Percentiles rank a stretch among this genome's conserved stretches.
phyloP scores from a whole-genome alignment of 1,140 invertebrate species.

The Chironomus tepperi region DNA sequence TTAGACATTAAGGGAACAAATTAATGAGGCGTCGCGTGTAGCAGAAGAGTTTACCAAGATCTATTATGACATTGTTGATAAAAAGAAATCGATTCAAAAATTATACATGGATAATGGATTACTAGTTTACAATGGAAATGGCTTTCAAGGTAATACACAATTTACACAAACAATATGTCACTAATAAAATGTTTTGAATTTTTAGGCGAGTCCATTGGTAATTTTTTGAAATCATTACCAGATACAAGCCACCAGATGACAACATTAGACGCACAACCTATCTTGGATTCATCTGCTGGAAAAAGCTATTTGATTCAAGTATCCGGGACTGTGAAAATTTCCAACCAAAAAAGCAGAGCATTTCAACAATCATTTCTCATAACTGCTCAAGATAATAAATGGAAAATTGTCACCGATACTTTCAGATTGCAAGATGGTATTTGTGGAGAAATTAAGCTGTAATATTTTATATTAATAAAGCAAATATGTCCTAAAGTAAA shows the following conservation, averaged over 20 bases:
- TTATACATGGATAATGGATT: conserved; percentile 71
- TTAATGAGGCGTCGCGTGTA: neutral
- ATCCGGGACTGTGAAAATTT: conserved; percentile 62
- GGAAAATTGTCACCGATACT: conserved; percentile 80
- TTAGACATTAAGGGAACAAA: neutral
- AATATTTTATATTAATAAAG: too few species aligned
- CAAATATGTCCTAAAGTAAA: too few species aligned
- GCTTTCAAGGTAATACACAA: conserved; percentile 45
- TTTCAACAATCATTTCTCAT: conserved; percentile 78
- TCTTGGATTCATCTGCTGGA: conserved; percentile 57
- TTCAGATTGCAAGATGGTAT: conserved; percentile 61
- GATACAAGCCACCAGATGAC: conserved; percentile 56
- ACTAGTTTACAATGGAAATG: conserved; percentile 81
- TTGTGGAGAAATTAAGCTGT: conserved; percentile 4
- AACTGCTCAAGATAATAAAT: conserved; percentile 72
- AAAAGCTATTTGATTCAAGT: conserved; percentile 64
- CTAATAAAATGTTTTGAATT: too few species aligned
- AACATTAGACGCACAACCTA: conserved; percentile 69
- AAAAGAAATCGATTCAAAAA: conserved; percentile 61
- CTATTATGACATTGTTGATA: conserved; percentile 74
- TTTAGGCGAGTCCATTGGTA: conserved; percentile 59
- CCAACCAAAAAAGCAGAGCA: conserved; percentile 46
- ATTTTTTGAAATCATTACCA: conserved; percentile 67
- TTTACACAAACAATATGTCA: too few species aligned
- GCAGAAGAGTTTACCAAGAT: conserved; percentile 74